Conservation (phyloP, 2,113 vertebrate species). For the Dicerorhinus sumatrensis region DNA sequence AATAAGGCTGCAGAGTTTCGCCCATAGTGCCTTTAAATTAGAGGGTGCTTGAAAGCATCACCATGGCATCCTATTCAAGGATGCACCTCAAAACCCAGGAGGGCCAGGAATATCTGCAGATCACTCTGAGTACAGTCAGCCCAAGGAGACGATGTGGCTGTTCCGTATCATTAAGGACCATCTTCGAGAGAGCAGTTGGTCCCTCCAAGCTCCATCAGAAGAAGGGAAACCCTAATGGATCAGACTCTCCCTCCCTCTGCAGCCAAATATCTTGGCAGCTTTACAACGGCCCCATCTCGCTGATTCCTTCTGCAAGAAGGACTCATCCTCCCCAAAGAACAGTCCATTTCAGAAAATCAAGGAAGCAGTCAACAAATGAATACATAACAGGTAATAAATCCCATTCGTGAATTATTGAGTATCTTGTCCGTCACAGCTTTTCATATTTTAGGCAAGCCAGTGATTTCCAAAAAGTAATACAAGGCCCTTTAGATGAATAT, state of each 20-base stretch:
- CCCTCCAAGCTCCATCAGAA: not conserved
- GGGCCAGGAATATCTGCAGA: not conserved
- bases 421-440: not conserved
- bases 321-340: conserved; percentile 8
- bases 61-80: not conserved
- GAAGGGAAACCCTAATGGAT: not conserved
- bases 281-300: conserved; percentile 78
- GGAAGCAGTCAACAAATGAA: not conserved
- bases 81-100: not conserved
- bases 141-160: not conserved
- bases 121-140: not conserved
- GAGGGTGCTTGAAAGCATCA: not conserved
- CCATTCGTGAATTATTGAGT: conserved; percentile 43
- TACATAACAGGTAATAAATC: not conserved
- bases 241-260: not conserved
- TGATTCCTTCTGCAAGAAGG: conserved; percentile 26
- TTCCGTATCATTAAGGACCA: not conserved
- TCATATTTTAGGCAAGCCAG: conserved; percentile 41
- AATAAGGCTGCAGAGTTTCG: not conserved
- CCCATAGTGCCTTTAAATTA: not conserved
- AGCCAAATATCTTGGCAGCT: not conserved
- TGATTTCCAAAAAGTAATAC: conserved; percentile 51
- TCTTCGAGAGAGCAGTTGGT: not conserved
- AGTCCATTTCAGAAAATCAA: not conserved
- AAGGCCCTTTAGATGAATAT: not conserved